These are phyloP conservation scores for Coracopsis vasa DNA, from an alignment of 2,113 vertebrate species.

Conservation along the genomic window DNA sequence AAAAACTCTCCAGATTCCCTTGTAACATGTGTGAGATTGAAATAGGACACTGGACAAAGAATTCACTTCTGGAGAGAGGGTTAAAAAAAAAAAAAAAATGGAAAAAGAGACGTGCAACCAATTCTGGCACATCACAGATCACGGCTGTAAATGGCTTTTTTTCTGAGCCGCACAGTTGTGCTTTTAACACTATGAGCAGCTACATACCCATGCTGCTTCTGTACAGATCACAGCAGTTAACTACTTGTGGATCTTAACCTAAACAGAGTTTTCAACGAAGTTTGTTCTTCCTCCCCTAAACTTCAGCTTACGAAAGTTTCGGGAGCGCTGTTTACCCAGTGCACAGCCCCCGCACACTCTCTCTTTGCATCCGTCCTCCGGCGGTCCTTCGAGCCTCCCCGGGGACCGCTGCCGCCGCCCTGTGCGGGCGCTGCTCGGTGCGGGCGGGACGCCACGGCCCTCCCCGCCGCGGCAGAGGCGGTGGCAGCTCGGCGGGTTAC, in stretches of 20 bases:
- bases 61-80: neutral
- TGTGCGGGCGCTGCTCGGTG: neutral
- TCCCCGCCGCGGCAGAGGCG: neutral
- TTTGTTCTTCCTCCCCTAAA: neutral
- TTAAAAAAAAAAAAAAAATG: neutral
- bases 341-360: neutral
- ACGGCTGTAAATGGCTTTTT: neutral
- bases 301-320: neutral
- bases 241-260: neutral
- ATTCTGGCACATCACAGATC: neutral
- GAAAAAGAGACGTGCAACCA: neutral
- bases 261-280: neutral
- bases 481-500: conserved; percentile 74
- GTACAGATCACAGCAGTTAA: fast-evolving
- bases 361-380: neutral
- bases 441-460: neutral
- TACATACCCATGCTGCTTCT: neutral
- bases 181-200: neutral
- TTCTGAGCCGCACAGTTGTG: neutral
- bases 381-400: neutral
- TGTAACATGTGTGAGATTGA: neutral
- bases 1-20: neutral
- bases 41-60: neutral
- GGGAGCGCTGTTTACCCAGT: neutral
- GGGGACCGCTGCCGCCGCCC: neutral